Evolutionary conservation across 30 jellyfish, hydroid and myxozoan genomes (phyloP), one percentile per base, ranked within the genome.

Genomic region (Turritopsis dohrnii): DNA sequence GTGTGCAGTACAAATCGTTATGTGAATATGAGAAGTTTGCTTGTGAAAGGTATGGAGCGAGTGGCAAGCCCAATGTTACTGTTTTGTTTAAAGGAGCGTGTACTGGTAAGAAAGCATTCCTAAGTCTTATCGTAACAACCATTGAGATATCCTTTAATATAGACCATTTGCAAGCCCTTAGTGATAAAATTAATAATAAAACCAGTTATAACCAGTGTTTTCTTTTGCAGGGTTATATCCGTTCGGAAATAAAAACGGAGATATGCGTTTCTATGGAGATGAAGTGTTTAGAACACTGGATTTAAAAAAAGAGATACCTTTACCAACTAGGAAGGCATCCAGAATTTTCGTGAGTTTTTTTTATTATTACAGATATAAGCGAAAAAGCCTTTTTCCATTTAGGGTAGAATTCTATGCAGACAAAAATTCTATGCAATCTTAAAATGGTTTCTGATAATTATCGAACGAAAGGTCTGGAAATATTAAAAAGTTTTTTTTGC

Each of bases 11-110:
- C 19, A 17, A 23, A 69, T 69, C 77, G 8, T n/a, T 23, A 23
- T 69, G 77, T 69, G 77, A 69, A 69, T 69, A n/a, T 69, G 30
- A 69, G 17, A 69, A 0, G 77, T 23, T 69, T 23, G 77, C 77
- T 7, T 69, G 77, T 69, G 77, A 69, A 69, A n/a, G 28, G 77
- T 69, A 69, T 69, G 77, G 77, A 16, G 19, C 16, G 16, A 17
- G 30, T 23, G 30, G 8, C 19, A 21, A 0, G 22, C 30, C 77
- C 77, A 69, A 27, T 69, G 1, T 69, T 69, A 69, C 31, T 9
- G 28, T n/a, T 69, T 27, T 69, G 28, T 27, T 7, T 27, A 23
- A 69, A 27, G 77, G 77, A 69, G 19, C 16, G 19, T 69, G 77
- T 27, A 23, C 28, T n/a, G 77, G 77, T 69, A 69, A 41, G 60